Evolutionary conservation across 2,797 vertebrate genomes (phyloP).

Genomic region (Corythornis leucogaster): DNA sequence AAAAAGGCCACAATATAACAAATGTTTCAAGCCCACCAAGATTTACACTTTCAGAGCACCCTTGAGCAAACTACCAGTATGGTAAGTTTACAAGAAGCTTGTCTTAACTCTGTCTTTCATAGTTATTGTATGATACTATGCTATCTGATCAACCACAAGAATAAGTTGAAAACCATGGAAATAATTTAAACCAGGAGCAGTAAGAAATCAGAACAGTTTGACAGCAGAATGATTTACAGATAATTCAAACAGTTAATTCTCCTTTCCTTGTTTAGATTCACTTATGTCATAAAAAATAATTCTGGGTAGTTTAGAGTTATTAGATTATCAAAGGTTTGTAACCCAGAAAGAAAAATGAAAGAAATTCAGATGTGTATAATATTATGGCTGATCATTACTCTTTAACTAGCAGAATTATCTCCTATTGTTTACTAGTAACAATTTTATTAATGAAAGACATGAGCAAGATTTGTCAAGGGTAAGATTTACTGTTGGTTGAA

Average conservation of each 20-base stretch:
- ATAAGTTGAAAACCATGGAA: background rate
- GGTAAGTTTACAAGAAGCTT: background rate
- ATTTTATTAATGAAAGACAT: background rate
- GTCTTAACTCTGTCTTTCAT: background rate
- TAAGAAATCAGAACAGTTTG: background rate
- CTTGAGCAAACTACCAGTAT: background rate
- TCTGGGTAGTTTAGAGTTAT: background rate
- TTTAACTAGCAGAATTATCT: background rate
- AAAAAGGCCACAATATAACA: background rate
- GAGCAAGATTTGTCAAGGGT: background rate
- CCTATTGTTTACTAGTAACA: background rate
- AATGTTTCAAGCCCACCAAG: background rate
- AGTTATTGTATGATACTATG: background rate
- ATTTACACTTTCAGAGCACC: background rate
- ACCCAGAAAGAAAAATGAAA: background rate
- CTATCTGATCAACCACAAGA: background rate
- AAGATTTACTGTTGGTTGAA: background rate
- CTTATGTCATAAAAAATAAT: background rate
- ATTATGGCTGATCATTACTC: background rate
- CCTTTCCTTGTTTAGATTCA: background rate
- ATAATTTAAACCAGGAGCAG: background rate
- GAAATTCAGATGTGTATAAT: background rate
- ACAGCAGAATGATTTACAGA: background rate
- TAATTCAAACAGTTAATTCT: background rate
- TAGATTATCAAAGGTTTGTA: conserved; percentile 3